Percentiles rank a stretch among this genome's conserved stretches.
Evolutionary conservation across 2,888 invertebrate species (phyloP).

Genomic region (Oxystoma pomonae): DNA sequence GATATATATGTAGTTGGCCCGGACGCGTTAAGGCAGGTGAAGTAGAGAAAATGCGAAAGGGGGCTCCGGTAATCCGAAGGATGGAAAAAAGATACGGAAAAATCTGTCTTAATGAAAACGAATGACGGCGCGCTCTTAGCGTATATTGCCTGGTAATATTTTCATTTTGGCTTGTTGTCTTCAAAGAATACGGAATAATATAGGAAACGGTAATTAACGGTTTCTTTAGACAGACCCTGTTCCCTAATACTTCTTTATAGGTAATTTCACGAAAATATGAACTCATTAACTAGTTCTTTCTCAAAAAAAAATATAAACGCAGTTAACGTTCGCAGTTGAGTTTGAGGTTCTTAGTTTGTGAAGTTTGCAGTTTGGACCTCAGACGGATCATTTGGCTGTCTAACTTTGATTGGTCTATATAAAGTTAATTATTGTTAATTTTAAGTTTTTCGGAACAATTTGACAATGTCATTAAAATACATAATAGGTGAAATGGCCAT

Average conservation of each 20-base stretch:
- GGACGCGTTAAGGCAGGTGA: not conserved
- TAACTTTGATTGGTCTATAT: no score
- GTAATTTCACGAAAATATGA: not conserved
- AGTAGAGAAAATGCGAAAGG: not conserved
- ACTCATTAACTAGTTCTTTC: not conserved
- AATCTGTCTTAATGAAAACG: conserved; percentile 4
- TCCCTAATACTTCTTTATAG: no score
- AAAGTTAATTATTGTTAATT: no score
- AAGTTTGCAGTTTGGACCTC: no score
- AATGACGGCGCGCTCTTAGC: not conserved
- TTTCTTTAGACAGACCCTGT: not conserved
- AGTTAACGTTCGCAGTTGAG: no score
- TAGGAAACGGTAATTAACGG: not conserved
- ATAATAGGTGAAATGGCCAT: no score
- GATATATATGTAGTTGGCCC: not conserved
- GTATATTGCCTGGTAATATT: conserved; percentile 1
- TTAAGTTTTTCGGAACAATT: no score
- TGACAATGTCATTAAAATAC: no score
- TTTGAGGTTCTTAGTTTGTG: no score
- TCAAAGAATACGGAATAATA: not conserved
- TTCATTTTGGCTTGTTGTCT: not conserved
- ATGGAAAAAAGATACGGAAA: not conserved
- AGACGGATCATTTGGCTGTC: no score
- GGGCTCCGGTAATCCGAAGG: not conserved
- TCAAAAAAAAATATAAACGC: no score